Conservation (phyloP, 2,113 vertebrate genomes). For the Atlantisia rogersi region DNA sequence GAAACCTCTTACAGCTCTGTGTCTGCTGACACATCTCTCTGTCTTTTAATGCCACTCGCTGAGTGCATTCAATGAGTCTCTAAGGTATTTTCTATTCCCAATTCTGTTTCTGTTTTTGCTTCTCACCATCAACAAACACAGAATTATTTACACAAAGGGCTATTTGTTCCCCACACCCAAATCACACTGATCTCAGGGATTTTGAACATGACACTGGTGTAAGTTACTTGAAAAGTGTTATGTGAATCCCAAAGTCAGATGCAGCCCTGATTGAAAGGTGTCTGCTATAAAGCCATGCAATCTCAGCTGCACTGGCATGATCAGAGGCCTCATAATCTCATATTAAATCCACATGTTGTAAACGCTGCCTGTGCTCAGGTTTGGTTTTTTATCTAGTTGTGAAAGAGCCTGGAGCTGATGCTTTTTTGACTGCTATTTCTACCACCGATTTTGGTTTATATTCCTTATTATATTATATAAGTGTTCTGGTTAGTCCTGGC, state of each 20-base stretch:
- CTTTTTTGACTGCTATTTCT: neutral
- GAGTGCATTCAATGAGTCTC: neutral
- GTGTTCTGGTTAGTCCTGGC: neutral
- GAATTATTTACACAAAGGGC: neutral
- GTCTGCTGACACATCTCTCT: neutral
- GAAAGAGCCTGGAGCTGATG: neutral
- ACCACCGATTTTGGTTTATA: neutral
- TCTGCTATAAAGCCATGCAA: neutral
- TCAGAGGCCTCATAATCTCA: neutral
- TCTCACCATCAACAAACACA: neutral
- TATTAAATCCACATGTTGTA: neutral
- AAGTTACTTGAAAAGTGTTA: neutral
- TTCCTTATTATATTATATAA: neutral
- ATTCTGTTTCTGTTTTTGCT: neutral
- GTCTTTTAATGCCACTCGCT: neutral
- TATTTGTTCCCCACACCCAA: neutral
- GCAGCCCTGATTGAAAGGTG: neutral
- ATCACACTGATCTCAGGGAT: neutral
- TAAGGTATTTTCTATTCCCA: neutral
- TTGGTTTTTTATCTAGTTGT: neutral
- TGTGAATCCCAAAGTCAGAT: neutral
- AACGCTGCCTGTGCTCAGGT: neutral
- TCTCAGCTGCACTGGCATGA: neutral
- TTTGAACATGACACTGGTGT: neutral
- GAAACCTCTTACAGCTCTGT: neutral